Base-by-base conservation (phyloP, 2,797 vertebrate species). In the Anniella stebbinsi region DNA sequence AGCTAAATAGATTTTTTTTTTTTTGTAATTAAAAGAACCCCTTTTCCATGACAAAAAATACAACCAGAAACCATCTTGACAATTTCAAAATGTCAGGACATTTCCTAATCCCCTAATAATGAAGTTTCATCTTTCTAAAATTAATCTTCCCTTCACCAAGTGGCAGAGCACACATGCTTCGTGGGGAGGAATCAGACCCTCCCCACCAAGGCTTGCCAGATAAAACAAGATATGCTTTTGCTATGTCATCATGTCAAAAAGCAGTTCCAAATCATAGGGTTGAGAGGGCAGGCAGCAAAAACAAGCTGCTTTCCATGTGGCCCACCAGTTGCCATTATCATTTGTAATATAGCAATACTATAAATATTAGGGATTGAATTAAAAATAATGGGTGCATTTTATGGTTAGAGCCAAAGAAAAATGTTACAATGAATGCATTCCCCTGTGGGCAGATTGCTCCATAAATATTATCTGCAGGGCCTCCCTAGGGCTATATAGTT, bases 51-150 rank as follows among this genome's bases (percentile, higher is more conserved):
- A 67, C 54, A 81, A 81, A 77, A 38, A 63, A 73, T 80, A 63
- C 18, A 80, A 86, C 3, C 5, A n/a, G 48, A 90, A 80, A 80
- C 38, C 38, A 80, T 28, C 38, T 48, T 41, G 48, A 25, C 38
- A 60, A 63, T 66, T 80, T 41, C 30, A 63, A 90, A 81, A 86
- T 81, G 89, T 45, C 88, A 89, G 85, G 88, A 33, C 36, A 73
- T 87, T 78, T 78, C 76, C 70, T 90, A 76, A 87, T 82, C 12
- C 45, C 57, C 36, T 69, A 54, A 67, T 82, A 82, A 90, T 30
- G 4, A 81, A 66, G 10, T n/a, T n/a, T n/a, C 80, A 41, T 41
- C 8, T 54, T 82, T 30, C 28, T 76, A 25, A 82, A 67, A 83
- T 57, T 54, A 87, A 48, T 41, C 36, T 69, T 73, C 73, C 3